Evolutionary conservation across 2,888 invertebrate species (phyloP), one percentile per base, ranked within the genome.

Genomic region (Herminia tarsipennalis): DNA sequence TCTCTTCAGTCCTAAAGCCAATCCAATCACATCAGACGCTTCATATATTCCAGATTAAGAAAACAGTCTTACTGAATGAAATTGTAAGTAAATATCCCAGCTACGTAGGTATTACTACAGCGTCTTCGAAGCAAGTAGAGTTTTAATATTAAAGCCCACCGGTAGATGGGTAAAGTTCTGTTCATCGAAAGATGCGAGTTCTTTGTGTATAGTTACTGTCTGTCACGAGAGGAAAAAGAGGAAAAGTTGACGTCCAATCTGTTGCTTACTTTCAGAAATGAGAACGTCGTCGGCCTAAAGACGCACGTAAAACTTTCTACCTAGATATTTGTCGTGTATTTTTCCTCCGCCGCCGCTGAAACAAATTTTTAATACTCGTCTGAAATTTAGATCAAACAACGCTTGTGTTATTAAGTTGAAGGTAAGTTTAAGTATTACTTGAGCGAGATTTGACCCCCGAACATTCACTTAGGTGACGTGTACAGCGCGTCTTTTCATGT

Each of bases 181-280:
- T 71, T 66, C 62, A 68, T 68, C 66, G 73, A 66, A 73, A 76
- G 68, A 79, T 74, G 66, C 60, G 69, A 76, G 76, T 70, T 80
- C 73, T 84, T 83, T 85, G 74, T 81, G 70, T 72, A 54, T 57
- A 71, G 60, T 63, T 76, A 71, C 67, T 70, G 71, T 76, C 77
- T 80, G 76, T 75, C 76, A 71, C 69, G 66, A 65, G 56, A 69
- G 51, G 54, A 73, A 80, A 84, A 83, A 81, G 70, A 69, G 64
- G 71, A 77, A 83, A 86, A 83, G 76, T 82, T 84, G 82, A 76
- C 78, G 83, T 85, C 70, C 81, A 81, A 84, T 85, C 79, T 77
- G 70, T 71, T 79, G 80, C 77, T 76, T 83, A 83, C 83, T 85
- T 83, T 81, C 60, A 78, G 73, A 86, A 80, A 86, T 85, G 83